Percentiles rank a stretch among this genome's conserved stretches.
Conservation (phyloP, 2,797 vertebrate species). For the Dromococcyx pavoninus region DNA sequence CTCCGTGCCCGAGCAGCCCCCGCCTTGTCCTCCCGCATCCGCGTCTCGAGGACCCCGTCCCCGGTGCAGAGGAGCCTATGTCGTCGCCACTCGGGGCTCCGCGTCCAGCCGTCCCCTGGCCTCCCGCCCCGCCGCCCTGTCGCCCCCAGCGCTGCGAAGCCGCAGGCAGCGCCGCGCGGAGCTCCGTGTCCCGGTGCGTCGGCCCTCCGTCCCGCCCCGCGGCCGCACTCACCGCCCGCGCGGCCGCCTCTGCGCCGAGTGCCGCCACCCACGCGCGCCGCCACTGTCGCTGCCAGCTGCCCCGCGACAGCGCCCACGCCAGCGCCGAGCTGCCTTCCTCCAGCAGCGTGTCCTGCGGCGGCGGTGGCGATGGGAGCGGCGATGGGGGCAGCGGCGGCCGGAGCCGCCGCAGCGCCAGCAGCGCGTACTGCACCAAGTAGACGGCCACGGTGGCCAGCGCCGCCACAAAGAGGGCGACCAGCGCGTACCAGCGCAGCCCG, state of each 20-base stretch:
- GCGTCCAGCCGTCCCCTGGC: too few species aligned
- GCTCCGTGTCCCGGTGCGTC: too few species aligned
- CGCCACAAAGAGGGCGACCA: conserved; percentile 88
- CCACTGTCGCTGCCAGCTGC: conserved; percentile 88
- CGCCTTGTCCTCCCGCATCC: too few species aligned
- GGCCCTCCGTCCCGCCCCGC: neutral
- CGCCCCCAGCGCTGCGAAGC: neutral
- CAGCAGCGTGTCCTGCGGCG: conserved; percentile 11
- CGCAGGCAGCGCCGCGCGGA: neutral
- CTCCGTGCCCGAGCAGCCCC: too few species aligned
- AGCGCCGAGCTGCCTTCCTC: conserved; percentile 83
- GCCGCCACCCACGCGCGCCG: conserved; percentile 86
- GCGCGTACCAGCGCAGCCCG: conserved; percentile 80
- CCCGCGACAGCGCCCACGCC: conserved; percentile 87
- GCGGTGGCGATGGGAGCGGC: neutral
- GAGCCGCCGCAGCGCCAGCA: conserved; percentile 23
- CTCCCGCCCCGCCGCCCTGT: too few species aligned
- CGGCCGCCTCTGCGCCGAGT: conserved; percentile 80
- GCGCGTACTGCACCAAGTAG: conserved; percentile 88
- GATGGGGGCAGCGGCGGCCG: neutral
- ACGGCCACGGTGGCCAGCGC: conserved; percentile 85
- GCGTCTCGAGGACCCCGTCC: too few species aligned
- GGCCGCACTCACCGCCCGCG: conserved; percentile 79
- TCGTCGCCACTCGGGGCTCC: too few species aligned
- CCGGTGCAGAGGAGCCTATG: too few species aligned